Base-by-base conservation (phyloP, 2,113 vertebrate genomes). In the Rhea pennata region DNA sequence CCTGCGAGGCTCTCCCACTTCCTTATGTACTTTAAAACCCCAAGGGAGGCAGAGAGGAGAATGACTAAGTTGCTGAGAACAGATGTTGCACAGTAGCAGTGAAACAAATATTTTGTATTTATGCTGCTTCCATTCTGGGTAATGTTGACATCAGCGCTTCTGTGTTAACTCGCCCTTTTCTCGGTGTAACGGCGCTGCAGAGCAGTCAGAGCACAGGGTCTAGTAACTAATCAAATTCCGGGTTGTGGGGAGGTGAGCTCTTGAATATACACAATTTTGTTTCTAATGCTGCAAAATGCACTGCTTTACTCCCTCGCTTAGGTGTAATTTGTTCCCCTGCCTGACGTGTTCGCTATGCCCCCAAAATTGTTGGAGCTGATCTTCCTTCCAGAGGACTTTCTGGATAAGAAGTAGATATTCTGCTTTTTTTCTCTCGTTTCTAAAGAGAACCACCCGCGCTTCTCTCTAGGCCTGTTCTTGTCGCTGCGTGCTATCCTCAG, bases 61-160 rank as follows among this genome's bases (percentile, higher is more conserved):
- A n/a, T 74, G 92, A 87, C 67, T 67, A 85, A 90, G 91, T 74
- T 87, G 39, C 39, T 1, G 14, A 53, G 91, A 95, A 74, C 93
- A 97, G 95, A 95, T 97, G 96, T 93, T 93, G 94, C 92, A 94
- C 94, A 92, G 94, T 83, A 95, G 94, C 94, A 90, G 92, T 1
- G 94, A 96, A 96, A 96, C 93, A 97, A 97, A 95, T 95, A 96
- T 96, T 96, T 96, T 87, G 87, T 96, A 70, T 96, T 97, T 96
- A 15, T 80, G 75, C 87, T 77, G 5, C 65, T 92, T 84, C 54
- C 59, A 51, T 89, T 83, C 46, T 14, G 89, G 92, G 87, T 83
- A 71, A 51, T 36, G 74, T 73, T 89, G 70, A 70, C 84, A 73
- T 69, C 15, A 3, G 15, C 5, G 76, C 3, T 7, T 92, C 88